Conservation (phyloP, 2,113 vertebrate genomes). For the Cichladusa arquata region DNA sequence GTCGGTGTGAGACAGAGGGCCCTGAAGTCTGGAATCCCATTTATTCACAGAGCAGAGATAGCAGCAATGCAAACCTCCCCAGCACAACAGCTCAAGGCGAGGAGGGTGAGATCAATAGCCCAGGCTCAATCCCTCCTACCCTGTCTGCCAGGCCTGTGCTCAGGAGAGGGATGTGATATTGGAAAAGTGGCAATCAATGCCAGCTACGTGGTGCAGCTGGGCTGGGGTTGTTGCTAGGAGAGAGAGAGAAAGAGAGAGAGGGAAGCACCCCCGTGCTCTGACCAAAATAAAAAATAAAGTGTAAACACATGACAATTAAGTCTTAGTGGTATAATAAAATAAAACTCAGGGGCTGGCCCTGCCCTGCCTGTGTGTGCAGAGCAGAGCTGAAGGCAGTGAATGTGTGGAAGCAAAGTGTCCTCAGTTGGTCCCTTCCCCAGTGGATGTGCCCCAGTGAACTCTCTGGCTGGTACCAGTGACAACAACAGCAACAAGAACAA, state of each 20-base stretch:
- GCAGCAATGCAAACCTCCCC: constrained; percentile 43
- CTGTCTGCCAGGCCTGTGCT: neutral
- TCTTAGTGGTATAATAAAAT: constrained; percentile 18
- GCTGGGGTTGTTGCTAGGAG: neutral
- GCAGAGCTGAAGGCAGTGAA: neutral
- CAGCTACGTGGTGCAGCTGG: neutral
- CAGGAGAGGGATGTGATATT: neutral
- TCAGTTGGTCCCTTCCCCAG: neutral
- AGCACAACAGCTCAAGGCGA: neutral
- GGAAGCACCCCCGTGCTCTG: neutral
- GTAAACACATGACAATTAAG: constrained; percentile 52
- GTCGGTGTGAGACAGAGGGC: constrained; percentile 28
- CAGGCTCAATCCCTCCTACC: neutral
- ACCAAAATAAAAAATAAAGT: neutral
- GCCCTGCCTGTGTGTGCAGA: neutral
- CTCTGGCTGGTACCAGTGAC: neutral
- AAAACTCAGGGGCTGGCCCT: neutral
- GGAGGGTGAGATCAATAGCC: neutral
- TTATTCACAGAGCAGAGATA: constrained; percentile 19
- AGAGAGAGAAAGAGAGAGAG: neutral
- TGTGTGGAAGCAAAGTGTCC: neutral
- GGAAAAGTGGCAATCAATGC: neutral
- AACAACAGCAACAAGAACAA: neutral
- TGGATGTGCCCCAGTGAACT: neutral
- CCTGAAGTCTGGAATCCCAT: constrained; percentile 5